Evolutionary conservation across 2,113 vertebrate genomes (phyloP), one percentile per base, ranked within the genome.

Genomic region (Leucosticte australis): DNA sequence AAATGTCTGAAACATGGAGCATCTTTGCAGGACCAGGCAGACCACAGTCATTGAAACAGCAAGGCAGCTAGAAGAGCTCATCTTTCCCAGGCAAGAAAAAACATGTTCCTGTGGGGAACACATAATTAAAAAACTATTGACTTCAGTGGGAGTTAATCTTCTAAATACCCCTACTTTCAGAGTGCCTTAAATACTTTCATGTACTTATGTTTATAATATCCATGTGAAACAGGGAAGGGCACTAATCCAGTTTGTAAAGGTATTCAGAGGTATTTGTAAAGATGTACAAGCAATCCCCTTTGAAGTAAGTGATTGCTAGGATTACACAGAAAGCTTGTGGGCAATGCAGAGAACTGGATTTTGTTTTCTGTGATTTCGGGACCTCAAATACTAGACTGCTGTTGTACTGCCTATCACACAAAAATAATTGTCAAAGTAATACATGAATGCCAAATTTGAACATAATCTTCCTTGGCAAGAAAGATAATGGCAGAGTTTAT

Each of bases 31-130:
- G 16, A 84, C 35, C 30, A 27, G 0, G 0, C 24, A 56, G 41
- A 75, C 8, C 35, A 26, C 26, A 60, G 46, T 18, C 41, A 69
- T 55, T 82, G n/a, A 47, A 90, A 73, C 2, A 75, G n/a, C 30
- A 68, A 71, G 42, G 15, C 39, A 89, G 17, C 10, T 23, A n/a
- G 33, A 41, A 80, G 18, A 74, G 11, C 7, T 59, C 16, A 3
- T 30, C 21, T 57, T 39, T 69, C n/a, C 50, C 59, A 77, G 4
- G 33, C 50, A 64, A 44, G 30, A 73, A 20, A 31, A 83, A 69
- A 62, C 6, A 8, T 4, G 3, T 37, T 82, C 24, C 11, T 0
- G 0, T 27, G 57, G 67, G 52, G 47, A 79, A 22, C 17, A 19
- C 6, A 37, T 23, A 6, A 60, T 47, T 76, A 15, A 80, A 49